Conservation (phyloP, 2,113 vertebrate species). For the Camelus dromedarius region DNA sequence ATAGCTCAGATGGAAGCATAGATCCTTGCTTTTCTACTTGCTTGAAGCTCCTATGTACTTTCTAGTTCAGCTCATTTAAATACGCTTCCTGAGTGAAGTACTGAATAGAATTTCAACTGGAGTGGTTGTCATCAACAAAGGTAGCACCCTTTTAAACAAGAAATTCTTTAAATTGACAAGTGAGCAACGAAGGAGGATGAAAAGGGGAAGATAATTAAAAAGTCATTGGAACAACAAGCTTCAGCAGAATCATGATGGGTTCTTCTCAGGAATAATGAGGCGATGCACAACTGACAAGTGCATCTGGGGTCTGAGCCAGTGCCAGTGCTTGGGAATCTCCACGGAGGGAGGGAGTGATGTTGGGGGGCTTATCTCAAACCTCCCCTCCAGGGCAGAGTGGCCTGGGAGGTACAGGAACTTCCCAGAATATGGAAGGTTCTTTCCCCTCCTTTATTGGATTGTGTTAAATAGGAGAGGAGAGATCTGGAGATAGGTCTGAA, state of each 20-base stretch:
- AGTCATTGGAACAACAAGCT: constrained; percentile 70
- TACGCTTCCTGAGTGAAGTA: constrained; percentile 11
- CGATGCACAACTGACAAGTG: not conserved
- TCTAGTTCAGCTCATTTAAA: constrained; percentile 52
- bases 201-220: constrained; percentile 67
- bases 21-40: not conserved
- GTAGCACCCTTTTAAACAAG: constrained; percentile 60
- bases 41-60: not conserved
- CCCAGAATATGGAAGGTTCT: not conserved
- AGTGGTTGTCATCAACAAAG: constrained; percentile 67
- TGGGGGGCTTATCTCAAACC: not conserved
- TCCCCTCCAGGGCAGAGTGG: not conserved
- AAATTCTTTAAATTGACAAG: constrained; percentile 42
- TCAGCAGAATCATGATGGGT: not conserved
- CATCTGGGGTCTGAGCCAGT: not conserved
- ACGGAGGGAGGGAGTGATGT: not conserved
- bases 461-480: not conserved
- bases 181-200: constrained; percentile 63
- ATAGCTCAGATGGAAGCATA: not conserved
- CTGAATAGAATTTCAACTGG: constrained; percentile 47
- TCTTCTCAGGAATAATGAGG: constrained; percentile 28
- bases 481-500: not conserved
- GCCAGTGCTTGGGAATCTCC: not conserved
- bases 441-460: not conserved
- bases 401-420: not conserved